Evolutionary conservation across 2,797 vertebrate species (phyloP), one percentile per base, ranked within the genome.

Genomic region (Etheostoma perlongum): DNA sequence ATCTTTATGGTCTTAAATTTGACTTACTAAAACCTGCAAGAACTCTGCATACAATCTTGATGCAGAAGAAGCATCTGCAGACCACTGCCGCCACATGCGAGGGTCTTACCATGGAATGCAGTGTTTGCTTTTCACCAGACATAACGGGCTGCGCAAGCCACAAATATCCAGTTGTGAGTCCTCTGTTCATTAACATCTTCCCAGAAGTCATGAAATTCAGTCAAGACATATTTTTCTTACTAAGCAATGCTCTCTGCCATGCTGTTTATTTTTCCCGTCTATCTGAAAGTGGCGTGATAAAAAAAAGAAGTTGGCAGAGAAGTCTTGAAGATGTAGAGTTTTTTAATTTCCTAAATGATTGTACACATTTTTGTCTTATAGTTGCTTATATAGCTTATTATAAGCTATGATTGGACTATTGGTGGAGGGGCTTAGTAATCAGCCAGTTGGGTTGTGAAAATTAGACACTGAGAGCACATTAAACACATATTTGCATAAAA

Each of bases 71-170:
- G 25, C 36, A 18, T 60, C 55, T 33, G 15, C 66, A 36, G 15
- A 68, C 54, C 8, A 5, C 64, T 57, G 72, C 76, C 53, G 2
- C 67, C 44, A 61, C 49, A 58, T 72, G 51, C 6, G 0, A 33
- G 40, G 23, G 49, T 52, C 63, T 77, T 3, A 40, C 18, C 2
- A 3, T 30, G 55, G 55, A 76, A 71, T 65, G 66, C 52, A 40
- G 16, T 71, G 69, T 83, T 78, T 70, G 76, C 71, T 75, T 73
- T 72, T 46, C 64, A 46, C 6, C 47, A 69, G 55, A 66, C 52
- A 18, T 48, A 48, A 42, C 51, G 13, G 15, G 6, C 9, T 0
- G 0, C 55, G 47, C 19, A 51, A 44, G 59, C 54, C 51, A 2
- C 72, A 67, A 16, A 64, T 65, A 70, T 7, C 42, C 48, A 23